Evolutionary conservation across 2,113 vertebrate genomes (phyloP).

Genomic region (Psittacara wagleri): DNA sequence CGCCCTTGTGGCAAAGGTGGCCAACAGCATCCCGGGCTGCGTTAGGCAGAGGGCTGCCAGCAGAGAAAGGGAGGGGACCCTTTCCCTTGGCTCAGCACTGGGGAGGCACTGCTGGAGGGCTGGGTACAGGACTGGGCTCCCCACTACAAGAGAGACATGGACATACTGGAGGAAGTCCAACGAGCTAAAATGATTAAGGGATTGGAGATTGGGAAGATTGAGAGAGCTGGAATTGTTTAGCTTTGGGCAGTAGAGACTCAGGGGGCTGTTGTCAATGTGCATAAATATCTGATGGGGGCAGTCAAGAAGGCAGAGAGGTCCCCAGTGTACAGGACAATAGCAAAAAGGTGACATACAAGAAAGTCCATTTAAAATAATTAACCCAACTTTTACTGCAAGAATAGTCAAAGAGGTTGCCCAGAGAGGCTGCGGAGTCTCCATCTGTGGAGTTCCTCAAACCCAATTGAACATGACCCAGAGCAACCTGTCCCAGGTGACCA

Average conservation of each 20-base stretch:
- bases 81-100: background rate
- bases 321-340: background rate
- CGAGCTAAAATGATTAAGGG: background rate
- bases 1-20: rapidly evolving
- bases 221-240: background rate
- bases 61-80: rapidly evolving
- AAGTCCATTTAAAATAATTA: background rate
- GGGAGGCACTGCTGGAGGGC: background rate
- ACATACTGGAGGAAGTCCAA: background rate
- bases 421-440: background rate
- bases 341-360: background rate
- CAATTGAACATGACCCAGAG: background rate
- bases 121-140: background rate
- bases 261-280: background rate
- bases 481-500: background rate
- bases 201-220: background rate
- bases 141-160: background rate
- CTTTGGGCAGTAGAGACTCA: background rate
- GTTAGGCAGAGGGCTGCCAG: background rate
- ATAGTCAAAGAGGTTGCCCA: background rate
- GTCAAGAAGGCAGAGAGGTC: background rate
- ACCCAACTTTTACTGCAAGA: background rate
- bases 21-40: background rate
- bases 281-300: background rate
- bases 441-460: background rate